Conservation (phyloP, 2,113 vertebrate genomes). For the Petromus typicus region DNA sequence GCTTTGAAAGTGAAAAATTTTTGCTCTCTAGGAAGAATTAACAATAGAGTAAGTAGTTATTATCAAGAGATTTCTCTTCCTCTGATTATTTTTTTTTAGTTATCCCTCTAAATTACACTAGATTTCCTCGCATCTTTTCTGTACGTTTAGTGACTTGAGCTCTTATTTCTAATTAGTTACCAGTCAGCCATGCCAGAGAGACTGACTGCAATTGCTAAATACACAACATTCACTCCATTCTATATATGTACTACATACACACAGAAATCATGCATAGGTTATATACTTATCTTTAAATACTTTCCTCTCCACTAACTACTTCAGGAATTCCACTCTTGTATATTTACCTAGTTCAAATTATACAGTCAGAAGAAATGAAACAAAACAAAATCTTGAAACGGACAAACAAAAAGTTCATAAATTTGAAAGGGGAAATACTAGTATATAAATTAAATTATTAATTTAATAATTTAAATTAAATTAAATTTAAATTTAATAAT, state of each 20-base stretch:
- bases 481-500: too few species aligned
- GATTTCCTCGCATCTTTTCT: not conserved
- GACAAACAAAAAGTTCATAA: not conserved
- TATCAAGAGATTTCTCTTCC: not conserved
- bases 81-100: not conserved
- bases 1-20: not conserved
- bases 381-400: not conserved
- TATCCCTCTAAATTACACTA: not conserved
- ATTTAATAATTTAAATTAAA: too few species aligned
- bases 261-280: not conserved
- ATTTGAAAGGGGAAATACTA: not conserved
- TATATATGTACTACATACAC: not conserved
- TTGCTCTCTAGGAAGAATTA: slow-evolving; percentile 45
- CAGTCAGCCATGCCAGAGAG: not conserved
- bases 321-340: not conserved
- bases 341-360: not conserved
- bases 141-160: not conserved
- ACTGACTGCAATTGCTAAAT: not conserved
- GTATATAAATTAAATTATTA: not conserved
- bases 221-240: not conserved
- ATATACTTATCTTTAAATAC: not conserved
- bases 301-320: not conserved
- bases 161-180: not conserved
- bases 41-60: not conserved
- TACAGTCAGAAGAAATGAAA: not conserved